phyloP scores from a whole-genome alignment of 2,797 vertebrate species.

The Ptychadena robeensis region DNA sequence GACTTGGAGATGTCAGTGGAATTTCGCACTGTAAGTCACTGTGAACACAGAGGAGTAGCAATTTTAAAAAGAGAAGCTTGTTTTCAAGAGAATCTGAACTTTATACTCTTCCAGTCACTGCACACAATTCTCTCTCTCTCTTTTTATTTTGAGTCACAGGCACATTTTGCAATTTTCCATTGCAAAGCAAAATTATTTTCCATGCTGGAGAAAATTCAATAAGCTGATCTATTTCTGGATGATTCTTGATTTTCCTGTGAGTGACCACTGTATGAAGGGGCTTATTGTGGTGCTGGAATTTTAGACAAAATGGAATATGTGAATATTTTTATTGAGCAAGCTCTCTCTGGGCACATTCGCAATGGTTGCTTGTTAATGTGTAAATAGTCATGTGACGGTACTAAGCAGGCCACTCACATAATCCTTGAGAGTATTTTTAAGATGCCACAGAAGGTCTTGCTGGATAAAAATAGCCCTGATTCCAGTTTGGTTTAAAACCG shows the following conservation, averaged over 20 bases:
- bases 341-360: constrained; percentile 14
- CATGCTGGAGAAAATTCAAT: constrained; percentile 55
- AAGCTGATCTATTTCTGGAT: constrained; percentile 54
- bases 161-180: constrained; percentile 59
- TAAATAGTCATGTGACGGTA: constrained; percentile 44
- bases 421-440: constrained; percentile 38
- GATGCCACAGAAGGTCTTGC: constrained; percentile 48
- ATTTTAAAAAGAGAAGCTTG: constrained; percentile 43
- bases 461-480: constrained; percentile 37
- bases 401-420: constrained; percentile 39
- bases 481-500: constrained; percentile 21
- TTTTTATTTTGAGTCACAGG: constrained; percentile 46
- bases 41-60: constrained; percentile 38
- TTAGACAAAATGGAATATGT: constrained; percentile 30
- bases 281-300: constrained; percentile 46
- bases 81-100: constrained; percentile 53
- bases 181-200: constrained; percentile 57
- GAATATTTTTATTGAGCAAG: constrained; percentile 17
- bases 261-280: constrained; percentile 51
- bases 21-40: constrained; percentile 46
- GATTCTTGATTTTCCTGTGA: constrained; percentile 51
- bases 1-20: constrained; percentile 51
- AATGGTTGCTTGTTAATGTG: constrained; percentile 49
- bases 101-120: constrained; percentile 21
- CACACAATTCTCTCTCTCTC: constrained; percentile 41